Evolutionary conservation across 2,797 vertebrate species (phyloP).

Genomic region (Glossophaga mutica): DNA sequence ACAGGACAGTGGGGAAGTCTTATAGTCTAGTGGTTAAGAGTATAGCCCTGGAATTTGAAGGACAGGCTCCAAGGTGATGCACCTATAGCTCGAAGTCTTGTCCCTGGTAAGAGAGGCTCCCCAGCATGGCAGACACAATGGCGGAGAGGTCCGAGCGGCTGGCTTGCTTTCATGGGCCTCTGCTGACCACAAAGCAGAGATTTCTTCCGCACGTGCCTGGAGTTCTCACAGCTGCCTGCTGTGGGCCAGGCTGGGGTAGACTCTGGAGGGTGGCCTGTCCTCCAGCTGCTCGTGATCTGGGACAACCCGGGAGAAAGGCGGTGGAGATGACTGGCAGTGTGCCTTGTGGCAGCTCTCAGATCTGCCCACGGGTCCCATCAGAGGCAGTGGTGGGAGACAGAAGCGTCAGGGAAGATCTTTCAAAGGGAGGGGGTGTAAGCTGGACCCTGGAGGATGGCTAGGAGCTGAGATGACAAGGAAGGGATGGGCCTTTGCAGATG

Average conservation of each 20-base stretch:
- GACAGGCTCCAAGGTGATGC: neutral
- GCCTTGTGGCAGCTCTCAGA: neutral
- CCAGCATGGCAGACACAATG: rapidly evolving
- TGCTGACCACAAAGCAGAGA: neutral
- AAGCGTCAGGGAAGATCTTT: neutral
- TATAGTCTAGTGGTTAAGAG: neutral
- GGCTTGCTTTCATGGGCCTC: neutral
- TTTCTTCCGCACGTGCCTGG: rapidly evolving
- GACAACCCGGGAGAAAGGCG: neutral
- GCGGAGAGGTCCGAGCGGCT: neutral
- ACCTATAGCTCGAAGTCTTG: rapidly evolving
- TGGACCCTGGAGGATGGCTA: neutral
- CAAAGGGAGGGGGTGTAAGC: neutral
- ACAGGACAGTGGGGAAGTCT: neutral
- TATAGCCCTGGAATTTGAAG: neutral
- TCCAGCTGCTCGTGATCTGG: neutral
- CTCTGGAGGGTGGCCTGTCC: neutral
- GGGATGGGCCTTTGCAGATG: neutral
- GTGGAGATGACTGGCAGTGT: neutral
- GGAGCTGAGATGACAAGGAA: neutral
- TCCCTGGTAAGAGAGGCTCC: neutral
- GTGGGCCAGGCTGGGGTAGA: neutral
- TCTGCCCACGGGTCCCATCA: neutral
- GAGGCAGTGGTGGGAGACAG: neutral
- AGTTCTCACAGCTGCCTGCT: neutral